Conservation (phyloP, 2,888 invertebrate species). For the Strigamia crassipes region DNA sequence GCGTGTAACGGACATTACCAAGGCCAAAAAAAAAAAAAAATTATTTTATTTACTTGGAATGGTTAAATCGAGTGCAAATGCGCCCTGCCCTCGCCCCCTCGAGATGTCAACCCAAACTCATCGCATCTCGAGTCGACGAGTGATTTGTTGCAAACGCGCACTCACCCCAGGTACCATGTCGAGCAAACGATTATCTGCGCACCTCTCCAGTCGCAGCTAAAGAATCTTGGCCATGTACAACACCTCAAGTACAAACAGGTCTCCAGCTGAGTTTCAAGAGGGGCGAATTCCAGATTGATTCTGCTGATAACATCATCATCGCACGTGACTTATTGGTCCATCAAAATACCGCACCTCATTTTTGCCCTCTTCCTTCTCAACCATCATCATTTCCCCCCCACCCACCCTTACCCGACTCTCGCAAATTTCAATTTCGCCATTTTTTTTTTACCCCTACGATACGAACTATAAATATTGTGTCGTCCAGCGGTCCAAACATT, state of each 20-base stretch:
- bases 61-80: no score
- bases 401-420: neutral
- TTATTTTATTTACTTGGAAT: no score
- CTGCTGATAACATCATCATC: slow-evolving; percentile 33
- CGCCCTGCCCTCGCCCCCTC: neutral
- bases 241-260: slow-evolving; percentile 30
- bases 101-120: slow-evolving; percentile 35
- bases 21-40: no score
- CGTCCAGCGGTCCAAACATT: slow-evolving; percentile 20
- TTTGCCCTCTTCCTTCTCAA: neutral
- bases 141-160: slow-evolving; percentile 31
- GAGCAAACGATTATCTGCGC: slow-evolving; percentile 32
- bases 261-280: slow-evolving; percentile 35
- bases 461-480: neutral
- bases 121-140: slow-evolving; percentile 12
- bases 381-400: neutral
- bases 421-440: neutral
- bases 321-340: slow-evolving; percentile 36
- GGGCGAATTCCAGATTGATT: slow-evolving; percentile 42
- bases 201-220: slow-evolving; percentile 6
- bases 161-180: slow-evolving; percentile 42
- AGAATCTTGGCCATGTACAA: slow-evolving; percentile 33
- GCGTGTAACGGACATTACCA: no score
- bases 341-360: slow-evolving; percentile 23
- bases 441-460: neutral